Evolutionary conservation across 92 coral and sea anemone genomes (phyloP), one percentile per base, ranked within the genome.

Genomic region (Chrysogorgia sp.): DNA sequence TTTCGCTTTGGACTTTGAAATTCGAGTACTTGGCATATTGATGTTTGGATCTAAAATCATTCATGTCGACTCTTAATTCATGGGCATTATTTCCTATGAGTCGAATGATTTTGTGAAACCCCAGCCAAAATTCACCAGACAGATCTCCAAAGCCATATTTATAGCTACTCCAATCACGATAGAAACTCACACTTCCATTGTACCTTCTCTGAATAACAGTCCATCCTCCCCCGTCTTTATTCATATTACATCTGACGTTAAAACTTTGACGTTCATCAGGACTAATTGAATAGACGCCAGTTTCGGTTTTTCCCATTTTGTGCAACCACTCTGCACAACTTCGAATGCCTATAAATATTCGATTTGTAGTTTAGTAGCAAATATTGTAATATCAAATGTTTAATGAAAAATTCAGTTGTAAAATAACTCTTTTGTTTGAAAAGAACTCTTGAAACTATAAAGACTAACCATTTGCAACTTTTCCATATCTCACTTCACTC

Each of bases 201-300:
- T 17, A 31, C 23, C 63, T 1, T 58, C 63, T 58, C 23, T 58
- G 63, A 31, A 58, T 10, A 2, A 58, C 28, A 22, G 63, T 20
- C 63, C 63, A 58, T 8, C 63, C 63, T 2, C 63, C 63, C 2
- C 63, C 63, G 10, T 19, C 63, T 19, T 24, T 58, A 22, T 19
- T 8, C 63, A 58, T 58, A 24, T 58, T 34, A 60, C 66, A 60
- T 60, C 66, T 60, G 40, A 60, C 66, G 17, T 60, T 1, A 34
- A 60, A 60, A 23, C 2, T 15, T 23, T 34, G 33, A 7, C 15
- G 66, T 2, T 34, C n/a, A 60, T 60, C 66, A 28, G 66, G 66
- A 28, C 10, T 25, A 1, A 60, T 30, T 22, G 66, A 22, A 17
- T 60, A 60, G 34, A 60, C 34, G 34, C 66, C 66, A 25, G 22